Percentiles rank a stretch among this genome's conserved stretches.
These are phyloP conservation scores for Tiaroga cobitis DNA, from an alignment of 2,797 vertebrate species.

Conservation along the genomic window DNA sequence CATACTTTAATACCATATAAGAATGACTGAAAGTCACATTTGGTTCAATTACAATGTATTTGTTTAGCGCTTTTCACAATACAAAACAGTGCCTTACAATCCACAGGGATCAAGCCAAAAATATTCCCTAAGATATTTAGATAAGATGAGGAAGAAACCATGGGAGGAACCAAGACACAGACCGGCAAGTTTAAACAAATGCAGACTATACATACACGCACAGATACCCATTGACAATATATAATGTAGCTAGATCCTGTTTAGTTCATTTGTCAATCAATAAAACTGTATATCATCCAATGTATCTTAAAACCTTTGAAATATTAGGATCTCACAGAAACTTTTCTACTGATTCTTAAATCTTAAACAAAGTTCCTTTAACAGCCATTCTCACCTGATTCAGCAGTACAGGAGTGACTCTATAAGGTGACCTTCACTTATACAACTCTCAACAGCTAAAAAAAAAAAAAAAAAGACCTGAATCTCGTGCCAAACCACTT, in stretches of 20 bases:
- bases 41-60: not conserved
- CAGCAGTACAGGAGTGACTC: not conserved
- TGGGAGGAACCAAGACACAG: not conserved
- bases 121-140: not conserved
- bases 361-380: not conserved
- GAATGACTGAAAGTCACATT: not conserved
- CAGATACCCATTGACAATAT: not conserved
- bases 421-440: not conserved
- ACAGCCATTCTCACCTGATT: constrained; percentile 29
- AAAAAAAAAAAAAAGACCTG: not conserved
- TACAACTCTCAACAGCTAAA: not conserved
- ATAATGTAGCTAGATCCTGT: not conserved
- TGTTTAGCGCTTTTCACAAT: not conserved
- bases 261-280: not conserved
- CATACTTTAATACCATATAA: not conserved
- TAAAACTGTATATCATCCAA: not conserved
- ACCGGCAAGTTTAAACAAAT: not conserved
- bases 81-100: not conserved
- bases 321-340: not conserved
- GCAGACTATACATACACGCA: not conserved
- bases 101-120: not conserved
- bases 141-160: not conserved
- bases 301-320: not conserved
- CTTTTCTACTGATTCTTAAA: not conserved
- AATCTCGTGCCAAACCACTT: not conserved